Conservation (phyloP, 2,113 vertebrate species). For the Rhinopomastus cyanomelas region DNA sequence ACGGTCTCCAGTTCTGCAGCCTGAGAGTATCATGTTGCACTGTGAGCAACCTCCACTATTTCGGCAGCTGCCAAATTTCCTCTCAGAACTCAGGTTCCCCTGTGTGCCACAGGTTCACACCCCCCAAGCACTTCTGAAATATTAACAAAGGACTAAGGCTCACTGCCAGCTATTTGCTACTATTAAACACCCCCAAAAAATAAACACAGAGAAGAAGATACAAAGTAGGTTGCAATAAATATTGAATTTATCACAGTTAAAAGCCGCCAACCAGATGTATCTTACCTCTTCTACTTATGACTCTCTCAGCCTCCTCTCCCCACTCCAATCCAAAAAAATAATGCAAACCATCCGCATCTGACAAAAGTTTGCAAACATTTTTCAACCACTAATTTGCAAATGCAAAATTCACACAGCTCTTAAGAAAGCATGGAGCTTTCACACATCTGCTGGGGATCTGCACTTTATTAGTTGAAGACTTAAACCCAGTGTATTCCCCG, state of each 20-base stretch:
- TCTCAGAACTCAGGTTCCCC: slow-evolving; percentile 3
- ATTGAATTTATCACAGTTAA: background rate
- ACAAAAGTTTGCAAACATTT: slow-evolving; percentile 6
- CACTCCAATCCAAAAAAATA: slow-evolving; percentile 7
- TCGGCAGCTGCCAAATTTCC: background rate
- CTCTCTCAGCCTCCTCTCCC: slow-evolving; percentile 14
- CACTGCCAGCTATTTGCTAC: background rate
- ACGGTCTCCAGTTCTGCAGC: background rate
- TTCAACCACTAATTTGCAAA: background rate
- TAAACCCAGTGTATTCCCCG: slow-evolving; percentile 33
- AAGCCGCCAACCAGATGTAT: background rate
- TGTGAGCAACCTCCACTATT: background rate
- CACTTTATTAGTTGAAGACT: slow-evolving; percentile 37
- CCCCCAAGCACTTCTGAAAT: background rate
- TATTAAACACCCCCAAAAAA: background rate
- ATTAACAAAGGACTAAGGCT: background rate
- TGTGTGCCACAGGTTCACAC: background rate
- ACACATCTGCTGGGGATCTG: slow-evolving; percentile 13
- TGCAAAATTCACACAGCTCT: background rate
- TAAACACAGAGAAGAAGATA: background rate
- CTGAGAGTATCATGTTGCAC: background rate
- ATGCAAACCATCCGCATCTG: background rate
- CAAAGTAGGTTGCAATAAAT: slow-evolving; percentile 8
- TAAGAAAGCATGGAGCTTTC: background rate
- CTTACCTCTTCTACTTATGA: slow-evolving; percentile 26